Base-by-base conservation (phyloP, 1,140 invertebrate species). In the Drosophila biarmipes region DNA sequence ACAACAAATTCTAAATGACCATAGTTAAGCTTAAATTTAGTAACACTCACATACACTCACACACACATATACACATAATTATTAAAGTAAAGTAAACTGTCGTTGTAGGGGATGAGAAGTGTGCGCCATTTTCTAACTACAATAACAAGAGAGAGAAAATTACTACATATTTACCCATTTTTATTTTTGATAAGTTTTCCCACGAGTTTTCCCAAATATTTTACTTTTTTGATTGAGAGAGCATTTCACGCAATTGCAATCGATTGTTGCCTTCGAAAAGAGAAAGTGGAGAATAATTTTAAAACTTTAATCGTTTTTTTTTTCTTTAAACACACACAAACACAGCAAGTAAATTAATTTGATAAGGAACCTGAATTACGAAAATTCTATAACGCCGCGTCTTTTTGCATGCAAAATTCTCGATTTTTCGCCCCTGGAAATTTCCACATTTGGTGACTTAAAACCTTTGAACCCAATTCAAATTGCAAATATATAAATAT, bases 401-500 rank as follows among this genome's bases (percentile, higher is more conserved):
- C 45, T 78, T 54, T 67, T 78, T 77, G 54, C 63, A 74, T 78
- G 56, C 49, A 52, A 78, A 75, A 80, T 87, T 86, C 64, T 77
- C 45, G 45, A 56, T 63, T 56, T 78, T 73, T 78, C 35, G 42
- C 37, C 55, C 55, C 69, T 57, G 24, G 29, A 72, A 66, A 68
- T 78, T 54, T 74, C 74, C 51, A 46, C 71, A 68, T 63, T 86
- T 86, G 82, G 82, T 86, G 82, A 86, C 82, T 86, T 86, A 81
- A 55, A 56, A 67, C 78, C 73, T 43, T 64, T 63, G 68, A 82
- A 73, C 73, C 73, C 76, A 59, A 72, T 80, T 80, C 54, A 78
- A 86, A 86, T 82, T 86, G 82, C 82, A 86, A 86, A 86, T 86
- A 86, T 85, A 86, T 86, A 86, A 67, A 86, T 86, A 86, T 86